Base-by-base conservation (phyloP, 2,113 vertebrate species). In the Lethenteron camtschaticum region DNA sequence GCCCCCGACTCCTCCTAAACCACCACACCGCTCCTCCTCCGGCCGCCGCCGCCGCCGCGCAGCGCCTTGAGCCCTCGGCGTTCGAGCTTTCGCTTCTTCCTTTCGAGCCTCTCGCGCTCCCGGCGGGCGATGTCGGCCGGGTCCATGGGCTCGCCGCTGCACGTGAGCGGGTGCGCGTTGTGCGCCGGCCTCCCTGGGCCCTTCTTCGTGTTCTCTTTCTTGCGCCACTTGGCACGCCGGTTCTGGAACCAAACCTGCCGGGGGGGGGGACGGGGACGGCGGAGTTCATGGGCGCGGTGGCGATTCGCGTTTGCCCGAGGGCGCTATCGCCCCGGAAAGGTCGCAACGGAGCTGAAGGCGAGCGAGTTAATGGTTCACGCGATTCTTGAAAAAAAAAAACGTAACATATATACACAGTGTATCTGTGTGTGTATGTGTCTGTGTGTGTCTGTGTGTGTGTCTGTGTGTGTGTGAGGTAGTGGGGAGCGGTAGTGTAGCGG, bases 151-250 rank as follows among this genome's bases (percentile, higher is more conserved):
- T 96, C 91, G 55, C 92, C 92, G 76, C 91, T 96, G 87, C 92
- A 96, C 69, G 89, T 90, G 73, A 90, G 95, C 13, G 90, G 91
- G 75, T 95, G 92, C 1, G 92, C 94, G 83, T 95, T 97, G 83
- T 97, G 92, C 5, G 92, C 92, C 56, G 92, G 91, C 80, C 92
- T 79, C 72, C 92, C 92, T 0, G 92, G 91, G 68, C 92, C 92
- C 56, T 97, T 97, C 82, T 97, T 97, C 11, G 92, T 97, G 80
- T 97, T 97, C 69, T 97, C 92, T 76, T 97, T 97, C 81, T 96
- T 97, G 76, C 92, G 84, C 91, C 92, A 97, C 75, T 97, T 97
- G 75, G 92, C 92, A 76, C 92, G 84, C 73, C 92, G 92, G 74
- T 95, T 96, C 82, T 96, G 91, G 81, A 96, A 96, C 92, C 92